Base-by-base conservation (phyloP, 2,888 invertebrate genomes). In the Plemyria rubiginata region DNA sequence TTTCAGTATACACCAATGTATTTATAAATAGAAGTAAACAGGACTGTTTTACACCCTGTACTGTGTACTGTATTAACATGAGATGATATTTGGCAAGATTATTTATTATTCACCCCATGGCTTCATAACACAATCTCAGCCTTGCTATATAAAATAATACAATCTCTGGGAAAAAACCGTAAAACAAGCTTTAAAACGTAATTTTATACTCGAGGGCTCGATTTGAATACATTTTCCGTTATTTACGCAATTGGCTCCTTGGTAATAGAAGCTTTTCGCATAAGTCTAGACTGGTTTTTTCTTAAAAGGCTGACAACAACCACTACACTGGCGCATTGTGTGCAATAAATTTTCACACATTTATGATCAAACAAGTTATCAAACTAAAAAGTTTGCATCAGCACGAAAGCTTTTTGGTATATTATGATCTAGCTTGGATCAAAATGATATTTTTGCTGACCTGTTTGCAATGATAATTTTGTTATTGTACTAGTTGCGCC, bases 251-350 rank as follows among this genome's bases (percentile, higher is more conserved):
- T 57, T 57, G 54, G 32, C 54, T 54, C 59, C 57, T 46, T 13
- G 54, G 49, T 60, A 63, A 63, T 58, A 60, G 41, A 61, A 65
- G 62, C 60, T 40, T 58, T 41, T 36, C 46, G 40, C 13, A 29
- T 36, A 28, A 40, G 69, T 67, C 69, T 69, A 69, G 69, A 69
- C 69, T 38, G 54, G 48, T 67, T 69, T 65, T 65, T 54, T 41
- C 38, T 61, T 63, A 32, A 32, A 7, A 32, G 32, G 22, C 22
- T 3, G 22, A 22, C 22, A 22, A 22, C 22, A 22, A 22, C 22
- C 3, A 2, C 22, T 22, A n/a, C 22, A 3, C 22, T 22, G 2
- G 22, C 22, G 22, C 22, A 22, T 22, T 22, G 22, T 3, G 22
- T 22, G 3, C 22, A 22, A 22, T 22, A 22, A 22, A 22, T 22